Evolutionary conservation across 2,888 invertebrate species (phyloP), one percentile per base, ranked within the genome.

Genomic region (Drosophila subquinaria): DNA sequence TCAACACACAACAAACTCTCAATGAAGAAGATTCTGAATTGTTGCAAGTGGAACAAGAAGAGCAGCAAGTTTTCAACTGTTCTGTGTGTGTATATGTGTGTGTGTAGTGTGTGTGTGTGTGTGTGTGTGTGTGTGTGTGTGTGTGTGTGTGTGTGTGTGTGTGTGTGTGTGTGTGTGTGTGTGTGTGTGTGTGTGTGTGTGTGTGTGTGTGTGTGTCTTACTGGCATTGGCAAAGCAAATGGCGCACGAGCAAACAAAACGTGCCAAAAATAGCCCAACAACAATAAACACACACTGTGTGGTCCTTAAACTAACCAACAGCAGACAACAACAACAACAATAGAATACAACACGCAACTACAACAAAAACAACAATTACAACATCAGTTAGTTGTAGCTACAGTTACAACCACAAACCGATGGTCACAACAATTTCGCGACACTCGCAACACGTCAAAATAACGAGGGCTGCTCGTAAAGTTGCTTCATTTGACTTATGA

Each of bases 221-320:
- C 11, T 36, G 27, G 20, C 52, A 55, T 60, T 60, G 61, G 38
- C 42, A 64, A 52, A 43, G 59, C 52, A 73, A 77, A 68, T 78
- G 78, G 63, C 69, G 69, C 69, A 69, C 65, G 65, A 73, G 45
- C 70, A 78, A 81, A 81, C 76, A 79, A 66, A 76, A 81, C 80
- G 80, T 81, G 80, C 79, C 79, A 79, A 78, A 81, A 81, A 76
- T 81, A 72, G 67, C 60, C 81, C 38, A 70, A 64, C 66, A 81
- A 76, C 73, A 81, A 78, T 81, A 79, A 79, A 76, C 64, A 72
- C 64, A 72, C 74, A 48, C 59, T 60, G 40, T 61, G 38, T 27
- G 43, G 17, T 27, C 15, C 38, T 9, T 38, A 38, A 43, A 11
- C 38, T 11, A 36, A 9, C n/a, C 43, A 33, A 50, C 10, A 27